phyloP scores from a whole-genome alignment of 2,113 vertebrate species.

The Xyliphius kryptos region DNA sequence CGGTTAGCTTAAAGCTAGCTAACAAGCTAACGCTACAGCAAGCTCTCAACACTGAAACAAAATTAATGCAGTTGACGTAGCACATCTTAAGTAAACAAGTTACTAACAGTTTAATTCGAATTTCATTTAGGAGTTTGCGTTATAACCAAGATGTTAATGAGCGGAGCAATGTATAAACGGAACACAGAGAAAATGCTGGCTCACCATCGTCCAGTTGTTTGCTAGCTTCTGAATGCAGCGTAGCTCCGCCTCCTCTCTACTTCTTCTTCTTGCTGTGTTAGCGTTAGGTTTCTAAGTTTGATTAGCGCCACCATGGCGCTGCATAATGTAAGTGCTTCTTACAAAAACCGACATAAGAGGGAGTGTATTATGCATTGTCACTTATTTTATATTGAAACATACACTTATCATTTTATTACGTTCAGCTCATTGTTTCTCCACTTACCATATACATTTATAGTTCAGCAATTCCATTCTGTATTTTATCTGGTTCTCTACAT shows the following conservation, averaged over 20 bases:
- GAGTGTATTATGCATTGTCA: no score
- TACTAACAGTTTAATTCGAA: neutral
- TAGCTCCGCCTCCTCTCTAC: neutral
- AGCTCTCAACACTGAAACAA: neutral
- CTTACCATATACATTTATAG: no score
- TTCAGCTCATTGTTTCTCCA: no score
- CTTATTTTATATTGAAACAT: no score
- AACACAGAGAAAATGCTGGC: constrained; percentile 33
- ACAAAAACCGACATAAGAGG: no score
- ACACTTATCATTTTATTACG: no score
- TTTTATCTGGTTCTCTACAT: no score
- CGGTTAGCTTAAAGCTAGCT: neutral
- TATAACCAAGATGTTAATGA: no score
- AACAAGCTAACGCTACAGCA: constrained; percentile 4
- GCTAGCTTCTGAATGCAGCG: neutral
- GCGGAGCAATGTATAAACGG: neutral
- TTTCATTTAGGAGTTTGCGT: neutral
- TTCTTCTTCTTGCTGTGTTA: neutral
- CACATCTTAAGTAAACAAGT: neutral
- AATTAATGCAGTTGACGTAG: neutral
- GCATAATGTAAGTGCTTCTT: neutral
- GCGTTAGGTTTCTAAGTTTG: neutral
- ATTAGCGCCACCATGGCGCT: neutral
- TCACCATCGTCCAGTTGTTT: constrained; percentile 39
- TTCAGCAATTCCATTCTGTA: no score